These are phyloP conservation scores for Oscheius myriophilus DNA, from an alignment of 2,888 invertebrate genomes.

Conservation along the genomic window DNA sequence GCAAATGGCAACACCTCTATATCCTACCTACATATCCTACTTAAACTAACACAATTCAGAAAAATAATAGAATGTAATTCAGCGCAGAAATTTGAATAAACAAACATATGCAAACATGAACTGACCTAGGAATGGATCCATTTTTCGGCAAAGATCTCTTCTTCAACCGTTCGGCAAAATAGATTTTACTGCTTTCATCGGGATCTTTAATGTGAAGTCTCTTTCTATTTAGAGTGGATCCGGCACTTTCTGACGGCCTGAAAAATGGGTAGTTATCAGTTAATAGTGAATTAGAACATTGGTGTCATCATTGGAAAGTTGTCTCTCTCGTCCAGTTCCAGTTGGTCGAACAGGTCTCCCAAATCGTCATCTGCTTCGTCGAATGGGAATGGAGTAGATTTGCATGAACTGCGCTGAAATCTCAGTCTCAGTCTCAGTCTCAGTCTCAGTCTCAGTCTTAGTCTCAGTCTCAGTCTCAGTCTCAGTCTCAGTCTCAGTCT, in stretches of 20 bases:
- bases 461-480: no score
- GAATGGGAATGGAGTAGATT: conserved; percentile 17
- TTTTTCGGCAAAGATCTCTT: conserved; percentile 19
- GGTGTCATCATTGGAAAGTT: not conserved
- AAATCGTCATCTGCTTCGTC: conserved; percentile 24
- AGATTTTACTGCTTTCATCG: conserved; percentile 27
- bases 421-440: no score
- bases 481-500: no score
- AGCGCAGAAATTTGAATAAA: no score
- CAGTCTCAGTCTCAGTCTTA: no score
- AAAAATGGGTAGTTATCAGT: not conserved
- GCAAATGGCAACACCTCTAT: not conserved
- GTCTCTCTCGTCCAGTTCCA: conserved; percentile 19
- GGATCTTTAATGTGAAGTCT: conserved; percentile 31
- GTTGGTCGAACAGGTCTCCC: conserved; percentile 19
- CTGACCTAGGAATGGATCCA: conserved; percentile 29
- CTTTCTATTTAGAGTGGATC: conserved; percentile 22
- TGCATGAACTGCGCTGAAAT: no score
- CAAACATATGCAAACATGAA: no score
- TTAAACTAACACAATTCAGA: no score
- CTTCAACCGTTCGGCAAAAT: conserved; percentile 20
- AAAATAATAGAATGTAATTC: no score
- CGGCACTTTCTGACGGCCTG: conserved; percentile 2
- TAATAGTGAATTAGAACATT: not conserved
- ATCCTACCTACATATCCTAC: no score